Evolutionary conservation across 2,888 invertebrate genomes (phyloP).

Genomic region (Anoplius nigerrimus): DNA sequence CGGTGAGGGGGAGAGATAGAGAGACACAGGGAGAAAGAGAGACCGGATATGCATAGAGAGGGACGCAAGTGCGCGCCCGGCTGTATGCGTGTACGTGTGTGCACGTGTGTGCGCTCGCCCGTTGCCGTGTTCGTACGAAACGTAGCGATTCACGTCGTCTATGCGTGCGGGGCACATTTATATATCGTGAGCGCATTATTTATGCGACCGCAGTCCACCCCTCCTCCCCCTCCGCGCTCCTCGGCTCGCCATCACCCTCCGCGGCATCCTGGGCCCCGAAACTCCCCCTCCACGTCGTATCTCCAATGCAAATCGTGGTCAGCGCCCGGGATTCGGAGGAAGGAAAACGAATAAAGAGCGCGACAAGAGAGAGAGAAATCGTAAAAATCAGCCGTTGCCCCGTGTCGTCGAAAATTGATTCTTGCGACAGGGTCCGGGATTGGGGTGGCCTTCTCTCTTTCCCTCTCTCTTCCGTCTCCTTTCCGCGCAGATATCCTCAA

Average conservation of each 20-base stretch:
- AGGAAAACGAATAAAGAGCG: conserved; percentile 10
- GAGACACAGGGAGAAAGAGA: no score
- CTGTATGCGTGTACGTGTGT: no score
- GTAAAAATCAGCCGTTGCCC: conserved; percentile 18
- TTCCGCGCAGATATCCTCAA: conserved; percentile 1
- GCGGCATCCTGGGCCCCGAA: conserved; percentile 8
- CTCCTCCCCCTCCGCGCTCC: no score
- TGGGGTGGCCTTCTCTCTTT: conserved; percentile 21
- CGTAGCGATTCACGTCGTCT: no score
- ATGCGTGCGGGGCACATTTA: conserved; percentile 11
- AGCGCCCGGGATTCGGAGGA: conserved; percentile 45
- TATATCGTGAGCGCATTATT: conserved; percentile 29
- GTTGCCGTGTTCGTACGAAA: no score
- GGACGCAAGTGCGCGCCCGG: no score
- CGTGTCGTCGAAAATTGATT: conserved; percentile 47
- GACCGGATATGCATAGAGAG: no score
- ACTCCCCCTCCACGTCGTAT: conserved; percentile 15
- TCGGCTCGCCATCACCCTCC: not conserved
- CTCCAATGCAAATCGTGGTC: conserved; percentile 55
- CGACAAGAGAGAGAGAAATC: conserved; percentile 16
- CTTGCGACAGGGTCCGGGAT: conserved; percentile 26
- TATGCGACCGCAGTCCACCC: conserved; percentile 16
- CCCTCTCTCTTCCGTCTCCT: conserved; percentile 39
- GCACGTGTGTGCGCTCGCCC: no score
- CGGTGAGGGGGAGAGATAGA: not conserved